phyloP scores from a whole-genome alignment of 2,888 invertebrate genomes.

The Nezara viridula region DNA sequence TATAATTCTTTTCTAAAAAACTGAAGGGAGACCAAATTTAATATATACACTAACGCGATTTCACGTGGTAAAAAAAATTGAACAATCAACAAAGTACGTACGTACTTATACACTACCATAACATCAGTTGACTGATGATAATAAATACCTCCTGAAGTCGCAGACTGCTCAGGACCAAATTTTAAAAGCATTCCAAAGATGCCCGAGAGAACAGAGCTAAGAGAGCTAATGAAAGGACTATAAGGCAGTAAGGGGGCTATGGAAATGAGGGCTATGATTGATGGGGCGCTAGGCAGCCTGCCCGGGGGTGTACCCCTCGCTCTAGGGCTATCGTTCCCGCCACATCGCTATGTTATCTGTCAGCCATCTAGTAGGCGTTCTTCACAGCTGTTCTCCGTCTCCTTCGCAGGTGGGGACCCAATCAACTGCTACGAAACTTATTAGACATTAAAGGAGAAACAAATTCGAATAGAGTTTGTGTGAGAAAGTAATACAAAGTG shows the following conservation, averaged over 20 bases:
- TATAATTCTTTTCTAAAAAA: too few relatives aligned
- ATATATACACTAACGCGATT: too few relatives aligned
- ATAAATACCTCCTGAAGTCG: too few relatives aligned
- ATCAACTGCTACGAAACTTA: neutral
- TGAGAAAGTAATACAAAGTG: neutral
- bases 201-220: neutral
- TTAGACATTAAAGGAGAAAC: neutral
- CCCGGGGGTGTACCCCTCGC: constrained; percentile 12
- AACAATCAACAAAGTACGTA: too few relatives aligned
- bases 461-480: neutral
- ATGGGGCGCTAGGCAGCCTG: neutral
- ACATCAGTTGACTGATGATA: too few relatives aligned
- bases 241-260: neutral
- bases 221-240: constrained; percentile 21
- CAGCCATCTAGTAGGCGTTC: neutral
- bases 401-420: neutral
- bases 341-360: neutral
- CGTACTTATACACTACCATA: too few relatives aligned
- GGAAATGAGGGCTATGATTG: constrained; percentile 8
- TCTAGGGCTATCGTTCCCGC: neutral
- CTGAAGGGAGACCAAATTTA: too few relatives aligned
- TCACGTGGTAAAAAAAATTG: too few relatives aligned
- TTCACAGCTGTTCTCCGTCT: neutral
- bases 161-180: neutral
- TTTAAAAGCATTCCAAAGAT: constrained; percentile 9